These are phyloP conservation scores for Telmatochromis bifrenatus DNA, from an alignment of 2,113 vertebrate species.

Conservation along the genomic window DNA sequence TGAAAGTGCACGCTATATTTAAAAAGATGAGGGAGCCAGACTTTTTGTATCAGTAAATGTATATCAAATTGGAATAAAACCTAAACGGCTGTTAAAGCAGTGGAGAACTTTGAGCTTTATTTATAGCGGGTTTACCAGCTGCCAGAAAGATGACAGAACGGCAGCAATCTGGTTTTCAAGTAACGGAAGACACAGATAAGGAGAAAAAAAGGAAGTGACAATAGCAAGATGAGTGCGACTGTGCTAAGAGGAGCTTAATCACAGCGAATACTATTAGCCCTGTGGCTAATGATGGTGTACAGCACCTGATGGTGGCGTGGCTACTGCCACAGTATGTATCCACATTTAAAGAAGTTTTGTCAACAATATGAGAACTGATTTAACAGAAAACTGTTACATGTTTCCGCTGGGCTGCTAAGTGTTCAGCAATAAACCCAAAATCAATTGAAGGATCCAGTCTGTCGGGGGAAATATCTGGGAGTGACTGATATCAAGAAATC, in stretches of 20 bases:
- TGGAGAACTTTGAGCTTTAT: neutral
- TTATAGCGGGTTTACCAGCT: neutral
- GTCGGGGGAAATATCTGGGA: neutral
- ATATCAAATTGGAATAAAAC: conserved; percentile 7
- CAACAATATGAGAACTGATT: neutral
- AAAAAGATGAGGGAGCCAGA: neutral
- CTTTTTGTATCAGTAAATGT: neutral
- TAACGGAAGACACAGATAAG: neutral
- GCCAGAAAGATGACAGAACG: neutral
- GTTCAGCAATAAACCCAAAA: neutral
- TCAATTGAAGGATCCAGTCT: neutral
- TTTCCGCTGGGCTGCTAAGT: neutral
- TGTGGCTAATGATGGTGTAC: neutral
- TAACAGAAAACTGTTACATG: neutral
- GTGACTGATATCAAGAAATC: neutral
- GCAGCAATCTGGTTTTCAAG: neutral
- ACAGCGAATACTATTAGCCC: neutral
- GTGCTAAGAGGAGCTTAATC: neutral
- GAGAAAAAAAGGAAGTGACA: neutral
- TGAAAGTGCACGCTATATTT: neutral
- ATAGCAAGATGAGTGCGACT: neutral
- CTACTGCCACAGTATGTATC: neutral
- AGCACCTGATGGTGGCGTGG: neutral
- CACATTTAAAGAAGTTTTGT: neutral
- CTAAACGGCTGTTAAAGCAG: neutral